Evolutionary conservation across 2,888 invertebrate species (phyloP).

Genomic region (Caradrina kadenii): DNA sequence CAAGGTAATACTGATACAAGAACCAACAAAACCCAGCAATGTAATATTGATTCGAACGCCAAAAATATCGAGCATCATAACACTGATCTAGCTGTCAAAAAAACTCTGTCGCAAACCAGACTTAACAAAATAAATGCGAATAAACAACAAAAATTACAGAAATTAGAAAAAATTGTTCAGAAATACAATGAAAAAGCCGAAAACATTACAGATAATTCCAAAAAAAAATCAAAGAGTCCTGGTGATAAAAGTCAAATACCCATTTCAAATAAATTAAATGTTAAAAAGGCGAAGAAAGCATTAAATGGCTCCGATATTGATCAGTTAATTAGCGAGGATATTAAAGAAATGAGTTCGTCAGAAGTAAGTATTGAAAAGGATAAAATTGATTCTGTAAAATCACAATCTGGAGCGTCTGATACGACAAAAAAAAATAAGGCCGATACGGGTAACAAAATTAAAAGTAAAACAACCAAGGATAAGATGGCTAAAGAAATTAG

Average conservation of each 20-base stretch:
- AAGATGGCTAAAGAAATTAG: constrained; percentile 76
- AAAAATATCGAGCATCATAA: constrained; percentile 72
- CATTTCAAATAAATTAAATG: constrained; percentile 68
- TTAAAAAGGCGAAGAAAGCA: constrained; percentile 55
- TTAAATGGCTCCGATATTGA: constrained; percentile 46
- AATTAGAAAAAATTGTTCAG: constrained; percentile 81
- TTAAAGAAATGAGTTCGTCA: constrained; percentile 33
- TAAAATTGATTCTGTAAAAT: constrained; percentile 41
- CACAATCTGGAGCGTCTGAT: constrained; percentile 41
- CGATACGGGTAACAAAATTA: constrained; percentile 54
- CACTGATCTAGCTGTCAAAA: constrained; percentile 76
- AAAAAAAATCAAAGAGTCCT: constrained; percentile 47
- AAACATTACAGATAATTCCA: constrained; percentile 65
- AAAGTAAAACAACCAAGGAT: constrained; percentile 46
- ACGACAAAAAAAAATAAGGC: constrained; percentile 49
- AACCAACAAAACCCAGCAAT: constrained; percentile 2
- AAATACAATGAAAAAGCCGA: constrained; percentile 79
- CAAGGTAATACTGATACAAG: constrained; percentile 70
- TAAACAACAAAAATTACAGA: constrained; percentile 83
- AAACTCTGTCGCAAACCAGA: constrained; percentile 68
- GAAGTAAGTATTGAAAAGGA: constrained; percentile 50
- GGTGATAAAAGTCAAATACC: constrained; percentile 81
- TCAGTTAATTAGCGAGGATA: constrained; percentile 49
- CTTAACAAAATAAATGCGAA: constrained; percentile 72
- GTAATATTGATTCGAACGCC: constrained; percentile 71